Evolutionary conservation across 1,140 invertebrate genomes (phyloP), one percentile per base, ranked within the genome.

Genomic region (Sesamia nonagrioides): DNA sequence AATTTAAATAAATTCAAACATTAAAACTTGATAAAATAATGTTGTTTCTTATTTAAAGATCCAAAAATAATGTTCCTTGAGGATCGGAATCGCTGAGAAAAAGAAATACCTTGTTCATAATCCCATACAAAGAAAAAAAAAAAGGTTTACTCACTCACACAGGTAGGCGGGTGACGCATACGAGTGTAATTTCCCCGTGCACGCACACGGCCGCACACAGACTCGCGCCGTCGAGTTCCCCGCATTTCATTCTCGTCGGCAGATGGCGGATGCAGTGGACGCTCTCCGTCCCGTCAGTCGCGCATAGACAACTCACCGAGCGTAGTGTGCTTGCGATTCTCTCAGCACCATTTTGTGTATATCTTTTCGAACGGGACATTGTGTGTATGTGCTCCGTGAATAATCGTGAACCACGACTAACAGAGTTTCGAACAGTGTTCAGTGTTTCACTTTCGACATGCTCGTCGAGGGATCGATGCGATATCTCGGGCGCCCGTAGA

Each of bases 211-310:
- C 18, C 63, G 82, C 90, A 90, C 90, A 91, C 90, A 84, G 68
- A 66, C 73, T 83, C 73, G 68, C 69, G 73, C 48, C 58, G 73
- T 75, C 42, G 80, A 84, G 90, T 92, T 92, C 88, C 89, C 91
- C 88, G 88, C 90, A 91, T 93, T 79, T 94, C 92, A 93, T 93
- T 95, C 90, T 89, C 91, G 92, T 93, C 92, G 92, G 93, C 92
- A 94, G 92, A 95, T 95, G 92, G 93, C 93, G 92, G 91, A 94
- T 92, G 89, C 92, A 94, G 92, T 91, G 88, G 91, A 89, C 92
- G 93, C 91, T 84, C 88, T 88, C 88, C 89, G 91, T 93, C 92
- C 88, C 89, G 91, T 93, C 93, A 94, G 92, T 93, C 92, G 93
- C 83, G 91, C 91, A 93, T 93, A 94, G 92, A 94, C 91, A 94